Percentiles rank a stretch among this genome's conserved stretches.
These are phyloP conservation scores for Scaptomyza graminum DNA, from an alignment of 1,140 invertebrate genomes.

Conservation along the genomic window DNA sequence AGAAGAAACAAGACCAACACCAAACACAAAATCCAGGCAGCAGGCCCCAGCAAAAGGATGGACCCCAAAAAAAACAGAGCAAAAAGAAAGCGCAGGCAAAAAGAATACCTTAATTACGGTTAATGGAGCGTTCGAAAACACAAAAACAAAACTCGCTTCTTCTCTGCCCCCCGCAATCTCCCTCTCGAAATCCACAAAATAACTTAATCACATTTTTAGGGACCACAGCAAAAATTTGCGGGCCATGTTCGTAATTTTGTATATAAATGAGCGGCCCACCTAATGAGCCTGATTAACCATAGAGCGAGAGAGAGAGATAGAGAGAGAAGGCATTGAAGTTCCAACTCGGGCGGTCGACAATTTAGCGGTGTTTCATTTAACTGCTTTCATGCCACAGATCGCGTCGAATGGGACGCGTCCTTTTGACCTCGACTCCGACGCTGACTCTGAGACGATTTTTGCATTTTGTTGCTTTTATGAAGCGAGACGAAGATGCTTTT, in stretches of 20 bases:
- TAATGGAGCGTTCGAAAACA: conserved; percentile 78
- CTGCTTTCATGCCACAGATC: conserved; percentile 81
- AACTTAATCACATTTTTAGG: conserved; percentile 80
- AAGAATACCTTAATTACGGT: conserved; percentile 83
- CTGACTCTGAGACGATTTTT: background rate
- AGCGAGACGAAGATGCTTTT: conserved; percentile 68
- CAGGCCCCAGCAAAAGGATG: conserved; percentile 43
- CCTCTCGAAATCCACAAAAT: conserved; percentile 60
- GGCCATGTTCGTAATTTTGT: conserved; percentile 79
- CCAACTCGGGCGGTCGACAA: conserved; percentile 53
- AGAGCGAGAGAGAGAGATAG: conserved; percentile 16
- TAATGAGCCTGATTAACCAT: conserved; percentile 83
- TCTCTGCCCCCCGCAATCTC: too few species aligned
- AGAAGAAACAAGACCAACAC: conserved; percentile 56
- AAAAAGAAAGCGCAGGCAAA: conserved; percentile 76
- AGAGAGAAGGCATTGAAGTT: background rate
- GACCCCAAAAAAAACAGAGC: conserved; percentile 50
- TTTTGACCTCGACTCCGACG: conserved; percentile 70
- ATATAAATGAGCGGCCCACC: conserved; percentile 83
- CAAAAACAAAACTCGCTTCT: too few species aligned
- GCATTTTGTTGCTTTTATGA: conserved; percentile 34
- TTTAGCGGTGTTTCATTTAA: conserved; percentile 78
- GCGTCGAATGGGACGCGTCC: conserved; percentile 78
- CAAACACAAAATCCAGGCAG: conserved; percentile 25
- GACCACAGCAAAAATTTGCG: conserved; percentile 76